phyloP scores from a whole-genome alignment of 2,888 invertebrate genomes.

The Psylliodes chrysocephalus region DNA sequence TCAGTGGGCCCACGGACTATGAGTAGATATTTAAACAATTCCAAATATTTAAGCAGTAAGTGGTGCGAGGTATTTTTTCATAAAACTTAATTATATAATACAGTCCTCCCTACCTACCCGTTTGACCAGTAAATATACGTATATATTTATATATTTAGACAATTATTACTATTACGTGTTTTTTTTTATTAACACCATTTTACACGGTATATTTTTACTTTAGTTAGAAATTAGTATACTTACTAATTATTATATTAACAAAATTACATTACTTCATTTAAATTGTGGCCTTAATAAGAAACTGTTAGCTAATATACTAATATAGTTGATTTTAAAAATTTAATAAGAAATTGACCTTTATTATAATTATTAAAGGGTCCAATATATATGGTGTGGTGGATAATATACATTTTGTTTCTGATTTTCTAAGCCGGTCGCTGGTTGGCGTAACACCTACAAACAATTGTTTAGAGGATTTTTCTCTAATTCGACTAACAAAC shows the following conservation, averaged over 20 bases:
- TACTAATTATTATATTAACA: constrained; percentile 20
- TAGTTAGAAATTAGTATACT: constrained; percentile 15
- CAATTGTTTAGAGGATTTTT: too few species aligned
- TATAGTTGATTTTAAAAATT: too few species aligned
- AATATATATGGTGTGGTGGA: too few species aligned
- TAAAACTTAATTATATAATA: background rate
- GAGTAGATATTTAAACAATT: constrained; percentile 15
- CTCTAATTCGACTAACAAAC: too few species aligned
- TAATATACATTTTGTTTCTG: too few species aligned
- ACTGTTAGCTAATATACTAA: background rate
- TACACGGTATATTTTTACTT: constrained; percentile 18
- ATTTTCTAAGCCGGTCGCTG: too few species aligned
- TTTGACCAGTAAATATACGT: constrained; percentile 15
- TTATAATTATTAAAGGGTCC: too few species aligned
- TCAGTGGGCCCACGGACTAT: too few species aligned
- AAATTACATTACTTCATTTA: constrained; percentile 24
- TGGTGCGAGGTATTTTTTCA: constrained; percentile 17
- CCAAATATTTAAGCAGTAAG: constrained; percentile 18
- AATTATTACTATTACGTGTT: constrained; percentile 12
- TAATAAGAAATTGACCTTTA: too few species aligned
- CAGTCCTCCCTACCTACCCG: background rate
- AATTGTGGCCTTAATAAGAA: constrained; percentile 28
- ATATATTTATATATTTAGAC: constrained; percentile 24
- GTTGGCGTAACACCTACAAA: too few species aligned
- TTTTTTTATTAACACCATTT: constrained; percentile 20